phyloP scores from a whole-genome alignment of 1,140 invertebrate species.

The Heliconius hermathena region DNA sequence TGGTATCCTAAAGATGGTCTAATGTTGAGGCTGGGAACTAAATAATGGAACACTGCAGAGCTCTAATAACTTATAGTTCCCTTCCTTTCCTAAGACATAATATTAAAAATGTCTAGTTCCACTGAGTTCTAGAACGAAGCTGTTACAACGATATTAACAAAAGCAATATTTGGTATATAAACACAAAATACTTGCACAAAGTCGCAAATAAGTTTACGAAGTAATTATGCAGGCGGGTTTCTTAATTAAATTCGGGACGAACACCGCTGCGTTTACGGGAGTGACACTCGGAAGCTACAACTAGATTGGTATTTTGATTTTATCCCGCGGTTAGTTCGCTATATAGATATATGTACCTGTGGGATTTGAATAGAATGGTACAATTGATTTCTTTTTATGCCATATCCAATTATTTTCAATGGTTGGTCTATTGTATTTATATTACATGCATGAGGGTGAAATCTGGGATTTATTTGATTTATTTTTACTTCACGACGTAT shows the following conservation, averaged over 20 bases:
- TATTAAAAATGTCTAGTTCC: background rate
- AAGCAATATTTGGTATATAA: background rate
- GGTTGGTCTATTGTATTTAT: background rate
- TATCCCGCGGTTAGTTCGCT: background rate
- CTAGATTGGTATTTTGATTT: constrained; percentile 10
- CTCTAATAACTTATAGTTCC: background rate
- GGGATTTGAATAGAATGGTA: background rate
- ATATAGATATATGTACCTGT: background rate
- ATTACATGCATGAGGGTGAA: background rate
- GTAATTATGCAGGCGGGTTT: constrained; percentile 15
- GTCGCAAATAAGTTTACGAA: constrained; percentile 10
- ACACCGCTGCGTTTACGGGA: background rate
- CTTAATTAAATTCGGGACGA: background rate
- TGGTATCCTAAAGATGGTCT: no score
- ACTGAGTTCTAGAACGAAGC: background rate
- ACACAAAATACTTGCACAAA: constrained; percentile 2
- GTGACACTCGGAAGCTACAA: background rate
- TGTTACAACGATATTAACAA: background rate
- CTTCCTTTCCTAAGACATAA: background rate
- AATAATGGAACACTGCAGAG: no score
- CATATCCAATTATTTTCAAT: constrained; percentile 6
- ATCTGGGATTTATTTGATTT: background rate
- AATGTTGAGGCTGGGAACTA: no score
- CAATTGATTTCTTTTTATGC: background rate
- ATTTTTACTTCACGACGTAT: no score